A percentile compares a stretch with the other conserved stretches of the same genome.
These are phyloP conservation scores for Hippocampus zosterae DNA, from an alignment of 2,113 vertebrate genomes.

Conservation along the genomic window DNA sequence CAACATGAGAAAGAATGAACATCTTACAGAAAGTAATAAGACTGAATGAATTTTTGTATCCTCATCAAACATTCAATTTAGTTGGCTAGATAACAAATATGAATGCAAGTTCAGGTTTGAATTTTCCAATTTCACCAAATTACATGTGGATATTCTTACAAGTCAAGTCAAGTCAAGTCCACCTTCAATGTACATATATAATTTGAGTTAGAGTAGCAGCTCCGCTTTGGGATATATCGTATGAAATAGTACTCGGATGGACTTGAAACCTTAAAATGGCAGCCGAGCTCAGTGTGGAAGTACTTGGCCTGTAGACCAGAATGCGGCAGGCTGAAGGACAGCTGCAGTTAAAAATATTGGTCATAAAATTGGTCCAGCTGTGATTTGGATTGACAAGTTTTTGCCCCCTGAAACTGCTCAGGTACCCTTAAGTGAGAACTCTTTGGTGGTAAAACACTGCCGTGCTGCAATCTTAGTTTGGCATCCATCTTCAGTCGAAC, in stretches of 20 bases:
- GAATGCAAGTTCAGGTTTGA: not conserved
- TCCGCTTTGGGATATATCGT: not conserved
- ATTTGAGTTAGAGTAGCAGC: not conserved
- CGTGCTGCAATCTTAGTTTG: too few relatives aligned
- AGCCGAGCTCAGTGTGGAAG: not conserved
- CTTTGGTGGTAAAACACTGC: too few relatives aligned
- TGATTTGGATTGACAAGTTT: not conserved
- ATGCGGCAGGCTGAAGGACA: not conserved
- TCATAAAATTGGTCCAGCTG: not conserved
- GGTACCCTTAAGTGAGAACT: not conserved
- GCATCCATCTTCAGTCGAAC: too few relatives aligned
- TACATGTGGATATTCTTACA: not conserved
- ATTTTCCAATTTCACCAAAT: not conserved
- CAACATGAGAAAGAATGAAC: not conserved
- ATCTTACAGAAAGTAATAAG: not conserved
- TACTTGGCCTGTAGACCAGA: not conserved
- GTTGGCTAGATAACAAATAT: not conserved
- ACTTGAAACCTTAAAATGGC: not conserved
- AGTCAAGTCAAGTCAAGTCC: too few relatives aligned
- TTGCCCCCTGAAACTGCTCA: not conserved
- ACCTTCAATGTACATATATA: not conserved
- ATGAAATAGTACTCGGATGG: not conserved
- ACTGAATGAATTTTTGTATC: not conserved
- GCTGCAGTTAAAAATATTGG: slow-evolving; percentile 1
- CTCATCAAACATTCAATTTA: not conserved